Base-by-base conservation (phyloP, 2,797 vertebrate genomes). In the Ambastaia sidthimunki region DNA sequence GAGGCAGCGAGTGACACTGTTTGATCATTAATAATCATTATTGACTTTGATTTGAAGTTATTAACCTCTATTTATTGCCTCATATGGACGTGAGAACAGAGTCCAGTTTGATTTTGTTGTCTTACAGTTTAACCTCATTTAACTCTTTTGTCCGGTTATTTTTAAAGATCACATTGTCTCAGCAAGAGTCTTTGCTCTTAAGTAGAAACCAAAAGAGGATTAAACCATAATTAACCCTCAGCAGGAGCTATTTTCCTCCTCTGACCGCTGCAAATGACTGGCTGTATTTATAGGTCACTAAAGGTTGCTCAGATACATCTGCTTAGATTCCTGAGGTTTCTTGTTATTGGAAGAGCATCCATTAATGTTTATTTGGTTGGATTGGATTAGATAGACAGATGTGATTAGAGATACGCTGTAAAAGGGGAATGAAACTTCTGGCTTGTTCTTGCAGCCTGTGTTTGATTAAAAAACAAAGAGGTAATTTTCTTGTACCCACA, bases 151-250 rank as follows among this genome's bases (percentile, higher is more conserved):
- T 71, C 48, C 28, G 55, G 47, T 69, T 55, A 75, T 69, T 55
- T 62, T 54, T 71, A 41, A 65, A 54, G 75, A 62, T 74, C 31
- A 60, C 18, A 41, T 28, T 2, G 71, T 85, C 80, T 85, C 87
- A 87, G 84, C 71, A 52, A 54, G 69, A 47, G 72, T 59, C 85
- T 86, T 89, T 86, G 87, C 57, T 86, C 34, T 85, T 87, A 88
- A 83, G 81, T 9, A 68, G 52, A 69, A 21, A 3, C 41, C 28
- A 23, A 82, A 88, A 86, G 78, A 88, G 83, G 87, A 87, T 92
- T 90, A 87, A 71, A 80, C 68, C 83, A 63, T 77, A 82, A 71
- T 86, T 79, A 76, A 71, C 86, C 80, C 76, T 84, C 80, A 83
- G 85, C 80, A 74, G 71, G 44, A 65, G 69, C 63, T 76, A 74